phyloP scores from a whole-genome alignment of 2,888 invertebrate species.

The Ophion obscuratus region DNA sequence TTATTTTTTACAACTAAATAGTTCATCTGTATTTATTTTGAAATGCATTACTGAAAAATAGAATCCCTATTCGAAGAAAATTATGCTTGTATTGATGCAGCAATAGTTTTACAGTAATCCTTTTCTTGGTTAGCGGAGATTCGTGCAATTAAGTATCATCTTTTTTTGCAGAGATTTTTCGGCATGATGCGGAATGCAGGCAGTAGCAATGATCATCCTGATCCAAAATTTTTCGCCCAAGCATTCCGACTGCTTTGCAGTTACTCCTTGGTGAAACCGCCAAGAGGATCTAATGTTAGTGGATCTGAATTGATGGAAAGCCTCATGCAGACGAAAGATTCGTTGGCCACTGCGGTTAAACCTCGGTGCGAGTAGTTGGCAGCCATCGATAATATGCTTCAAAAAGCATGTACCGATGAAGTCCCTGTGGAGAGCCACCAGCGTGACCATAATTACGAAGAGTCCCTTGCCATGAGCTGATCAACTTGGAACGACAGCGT shows the following conservation, averaged over 20 bases:
- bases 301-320: neutral
- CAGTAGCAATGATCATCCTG: slow-evolving; percentile 53
- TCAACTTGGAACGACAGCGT: slow-evolving; percentile 6
- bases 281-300: slow-evolving; percentile 2
- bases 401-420: neutral
- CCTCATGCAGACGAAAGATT: slow-evolving; percentile 7
- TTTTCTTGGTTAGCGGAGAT: too few species aligned
- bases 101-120: too few species aligned
- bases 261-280: slow-evolving; percentile 9
- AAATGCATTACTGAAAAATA: too few species aligned
- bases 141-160: too few species aligned
- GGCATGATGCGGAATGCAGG: slow-evolving; percentile 42
- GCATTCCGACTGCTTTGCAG: slow-evolving; percentile 7
- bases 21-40: too few species aligned
- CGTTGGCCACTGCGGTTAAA: neutral
- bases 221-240: slow-evolving; percentile 15
- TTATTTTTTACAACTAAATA: too few species aligned
- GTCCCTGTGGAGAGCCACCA: neutral
- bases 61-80: too few species aligned
- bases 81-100: too few species aligned
- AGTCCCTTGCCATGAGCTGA: neutral
- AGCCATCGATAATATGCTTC: slow-evolving; percentile 4
- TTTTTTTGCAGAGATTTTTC: neutral
- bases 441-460: slow-evolving; percentile 11
- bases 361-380: neutral